A percentile compares a stretch with the other conserved stretches of the same genome.
These are phyloP conservation scores for Drosophila stalkeri DNA, from an alignment of 2,888 invertebrate species.

Conservation along the genomic window DNA sequence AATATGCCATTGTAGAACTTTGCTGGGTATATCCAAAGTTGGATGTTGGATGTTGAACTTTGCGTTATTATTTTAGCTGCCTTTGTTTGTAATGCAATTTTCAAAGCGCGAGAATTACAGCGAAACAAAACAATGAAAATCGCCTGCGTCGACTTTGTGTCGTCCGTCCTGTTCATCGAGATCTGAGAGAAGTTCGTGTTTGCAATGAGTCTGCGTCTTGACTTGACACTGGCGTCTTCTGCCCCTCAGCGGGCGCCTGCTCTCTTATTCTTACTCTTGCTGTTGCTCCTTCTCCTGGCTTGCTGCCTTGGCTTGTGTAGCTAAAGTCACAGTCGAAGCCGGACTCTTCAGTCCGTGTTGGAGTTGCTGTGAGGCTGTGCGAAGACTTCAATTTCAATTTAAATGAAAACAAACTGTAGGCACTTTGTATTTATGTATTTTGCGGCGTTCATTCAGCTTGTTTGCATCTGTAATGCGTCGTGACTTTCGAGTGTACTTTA, in stretches of 20 bases:
- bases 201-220: slow-evolving; percentile 71
- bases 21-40: slow-evolving; percentile 34
- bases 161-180: slow-evolving; percentile 18
- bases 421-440: slow-evolving; percentile 81
- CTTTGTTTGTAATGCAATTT: slow-evolving; percentile 81
- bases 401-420: slow-evolving; percentile 81
- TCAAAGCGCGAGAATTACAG: slow-evolving; percentile 81
- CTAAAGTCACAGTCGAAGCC: slow-evolving; percentile 25
- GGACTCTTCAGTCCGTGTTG: slow-evolving; percentile 23
- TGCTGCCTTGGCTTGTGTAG: background rate
- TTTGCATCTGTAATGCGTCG: slow-evolving; percentile 82
- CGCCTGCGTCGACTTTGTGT: slow-evolving; percentile 43
- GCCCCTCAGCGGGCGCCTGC: slow-evolving; percentile 42
- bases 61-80: slow-evolving; percentile 48
- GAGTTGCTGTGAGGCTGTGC: slow-evolving; percentile 39
- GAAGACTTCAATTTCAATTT: slow-evolving; percentile 78
- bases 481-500: slow-evolving; percentile 77
- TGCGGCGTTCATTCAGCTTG: slow-evolving; percentile 78
- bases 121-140: slow-evolving; percentile 77
- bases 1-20: background rate
- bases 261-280: slow-evolving; percentile 4
- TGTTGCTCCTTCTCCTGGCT: background rate
- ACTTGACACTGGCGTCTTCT: slow-evolving; percentile 59
- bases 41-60: background rate
- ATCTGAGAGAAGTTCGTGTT: slow-evolving; percentile 49